Evolutionary conservation across 2,888 invertebrate genomes (phyloP).

Genomic region (Rotaria macrura): DNA sequence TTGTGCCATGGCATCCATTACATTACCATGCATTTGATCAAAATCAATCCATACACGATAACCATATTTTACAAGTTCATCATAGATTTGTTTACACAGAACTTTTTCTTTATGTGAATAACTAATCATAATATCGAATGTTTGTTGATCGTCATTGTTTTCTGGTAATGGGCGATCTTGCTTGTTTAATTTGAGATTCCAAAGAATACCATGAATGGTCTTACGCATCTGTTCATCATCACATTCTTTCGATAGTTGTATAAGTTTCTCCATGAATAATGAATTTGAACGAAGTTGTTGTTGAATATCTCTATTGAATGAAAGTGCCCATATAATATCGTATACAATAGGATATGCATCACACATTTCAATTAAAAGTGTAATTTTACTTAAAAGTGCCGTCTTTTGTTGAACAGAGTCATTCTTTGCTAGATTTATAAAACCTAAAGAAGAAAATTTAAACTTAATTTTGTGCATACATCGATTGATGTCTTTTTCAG

Average conservation of each 20-base stretch:
- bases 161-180: too few species aligned
- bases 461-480: too few species aligned
- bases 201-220: not conserved
- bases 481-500: too few species aligned
- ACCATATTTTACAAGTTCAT: too few species aligned
- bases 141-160: too few species aligned
- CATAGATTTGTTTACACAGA: too few species aligned
- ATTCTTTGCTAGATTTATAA: not conserved
- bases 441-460: not conserved
- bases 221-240: not conserved
- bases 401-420: not conserved
- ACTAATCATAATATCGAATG: too few species aligned
- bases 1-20: conserved; percentile 11
- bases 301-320: not conserved
- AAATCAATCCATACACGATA: not conserved
- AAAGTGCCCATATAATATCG: not conserved
- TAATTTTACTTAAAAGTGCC: not conserved
- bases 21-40: not conserved
- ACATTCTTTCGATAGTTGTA: not conserved
- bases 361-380: not conserved
- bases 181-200: not conserved
- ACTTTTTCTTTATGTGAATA: too few species aligned
- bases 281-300: not conserved
- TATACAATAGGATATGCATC: not conserved
- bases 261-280: not conserved